Base-by-base conservation (phyloP, 2,888 invertebrate species). In the Melieria picta region DNA sequence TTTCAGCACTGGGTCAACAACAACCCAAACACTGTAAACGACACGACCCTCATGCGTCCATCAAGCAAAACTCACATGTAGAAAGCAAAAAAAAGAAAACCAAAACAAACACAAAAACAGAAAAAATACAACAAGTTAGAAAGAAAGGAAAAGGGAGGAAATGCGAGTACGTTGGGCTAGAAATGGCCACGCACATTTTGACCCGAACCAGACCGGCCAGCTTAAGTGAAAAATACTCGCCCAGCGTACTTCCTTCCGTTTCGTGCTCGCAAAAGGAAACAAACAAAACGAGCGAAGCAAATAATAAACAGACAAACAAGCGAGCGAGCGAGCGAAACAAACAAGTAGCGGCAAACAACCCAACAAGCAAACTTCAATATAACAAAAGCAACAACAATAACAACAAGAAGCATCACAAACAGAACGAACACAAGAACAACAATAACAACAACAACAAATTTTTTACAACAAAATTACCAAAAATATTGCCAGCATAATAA, bases 211-310 rank as follows among this genome's bases (percentile, higher is more conserved):
- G 30, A 30, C 30, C 30, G 30, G 30, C 30, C 30, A 30, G 30
- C 30, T 30, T 64, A 64, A 69, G 47, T 45, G 16, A 62, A 62
- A 10, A 57, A n/a, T 56, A 63, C 56, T 42, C 30, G 52, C 30
- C 16, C 30, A 13, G 69, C 63, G 47, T 42, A 60, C 57, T 72
- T 73, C 69, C 69, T 73, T 68, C 64, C 71, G 47, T n/a, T 47
- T 47, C 46, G 7, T 16, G 58, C 52, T 65, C 69, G 61, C 64
- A 65, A 63, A 74, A 71, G 48, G 62, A 65, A 58, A 69, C 69
- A 65, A 73, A 42, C 64, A 72, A 69, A 69, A 69, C 45, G 57
- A 65, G 69, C 16, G 58, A 64, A 71, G 68, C 57, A 73, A 72
- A 48, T 52, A 63, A 65, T 62, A 69, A 30, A 47, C 56, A 69